phyloP scores from a whole-genome alignment of 2,113 vertebrate genomes.

The Prunella fulvescens region DNA sequence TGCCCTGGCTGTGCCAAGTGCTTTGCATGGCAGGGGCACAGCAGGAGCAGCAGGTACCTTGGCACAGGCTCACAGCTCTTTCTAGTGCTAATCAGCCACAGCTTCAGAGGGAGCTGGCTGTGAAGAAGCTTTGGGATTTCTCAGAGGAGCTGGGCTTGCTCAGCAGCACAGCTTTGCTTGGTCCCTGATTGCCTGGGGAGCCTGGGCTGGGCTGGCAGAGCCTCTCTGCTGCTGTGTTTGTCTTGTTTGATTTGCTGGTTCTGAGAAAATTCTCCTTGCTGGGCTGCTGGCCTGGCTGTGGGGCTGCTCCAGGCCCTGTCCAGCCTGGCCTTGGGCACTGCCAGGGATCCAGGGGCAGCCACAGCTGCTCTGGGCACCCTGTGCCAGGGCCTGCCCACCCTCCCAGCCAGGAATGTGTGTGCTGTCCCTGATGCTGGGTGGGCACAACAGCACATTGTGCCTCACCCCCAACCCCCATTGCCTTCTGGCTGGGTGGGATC shows the following conservation, averaged over 20 bases:
- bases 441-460: rapidly evolving
- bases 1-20: background rate
- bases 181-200: background rate
- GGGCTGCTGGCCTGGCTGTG: background rate
- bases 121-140: background rate
- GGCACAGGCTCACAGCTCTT: background rate
- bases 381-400: background rate
- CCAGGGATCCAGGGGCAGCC: background rate
- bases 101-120: background rate
- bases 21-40: background rate
- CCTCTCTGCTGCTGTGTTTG: rapidly evolving
- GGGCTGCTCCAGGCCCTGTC: background rate
- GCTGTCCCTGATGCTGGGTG: background rate
- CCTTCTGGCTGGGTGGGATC: background rate
- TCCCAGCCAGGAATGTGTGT: too few relatives aligned
- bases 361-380: background rate
- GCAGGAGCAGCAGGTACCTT: background rate
- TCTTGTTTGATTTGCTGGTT: background rate
- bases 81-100: background rate
- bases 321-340: background rate
- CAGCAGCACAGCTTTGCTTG: background rate
- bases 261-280: background rate
- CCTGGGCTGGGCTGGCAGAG: background rate
- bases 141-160: background rate
- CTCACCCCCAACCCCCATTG: rapidly evolving